Evolutionary conservation across 1,140 invertebrate genomes (phyloP), one percentile per base, ranked within the genome.

Genomic region (Planococcus citri): DNA sequence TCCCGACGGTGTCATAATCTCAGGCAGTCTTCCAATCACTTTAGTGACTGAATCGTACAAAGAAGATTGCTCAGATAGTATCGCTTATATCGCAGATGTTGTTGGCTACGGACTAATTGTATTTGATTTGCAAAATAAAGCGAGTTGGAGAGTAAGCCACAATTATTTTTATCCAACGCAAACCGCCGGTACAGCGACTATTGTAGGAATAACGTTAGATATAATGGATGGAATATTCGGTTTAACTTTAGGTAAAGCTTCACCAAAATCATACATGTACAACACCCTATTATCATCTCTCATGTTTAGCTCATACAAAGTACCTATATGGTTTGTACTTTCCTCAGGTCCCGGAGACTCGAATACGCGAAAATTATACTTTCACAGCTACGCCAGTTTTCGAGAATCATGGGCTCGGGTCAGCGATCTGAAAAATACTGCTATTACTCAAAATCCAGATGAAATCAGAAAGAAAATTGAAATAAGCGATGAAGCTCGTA

Each of bases 51-150:
- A 70, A 64, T n/a, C 37, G 12, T 21, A 25, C 68, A 41, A 75
- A 27, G 75, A 70, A 69, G 78, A 71, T 4, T 90, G 89, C 73
- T 64, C 73, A 0, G 79, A 87, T 61, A 83, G 86, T 0, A 88
- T 83, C 71, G 86, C 89, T 20, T 92, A 91, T 73, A 81, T 90
- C 2, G 86, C 88, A 0, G 89, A 92, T 73, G n/a, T n/a, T n/a
- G n/a, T 87, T 90, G 0, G 82, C n/a, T n/a, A 82, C 0, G 83
- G 81, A 3, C 69, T 92, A 1, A 75, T 90, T 0, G 86, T 91
- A 1, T 88, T 88, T 70, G 87, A 91, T 75, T 80, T 83, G 1
- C 74, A 73, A 0, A 76, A 78, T 0, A 74, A 82, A 27, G 78
- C 67, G 3, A 86, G 86, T 0, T 91, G 89, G 89, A 83, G 81